These are phyloP conservation scores for Momotus momota DNA, from an alignment of 2,797 vertebrate genomes.

Conservation along the genomic window DNA sequence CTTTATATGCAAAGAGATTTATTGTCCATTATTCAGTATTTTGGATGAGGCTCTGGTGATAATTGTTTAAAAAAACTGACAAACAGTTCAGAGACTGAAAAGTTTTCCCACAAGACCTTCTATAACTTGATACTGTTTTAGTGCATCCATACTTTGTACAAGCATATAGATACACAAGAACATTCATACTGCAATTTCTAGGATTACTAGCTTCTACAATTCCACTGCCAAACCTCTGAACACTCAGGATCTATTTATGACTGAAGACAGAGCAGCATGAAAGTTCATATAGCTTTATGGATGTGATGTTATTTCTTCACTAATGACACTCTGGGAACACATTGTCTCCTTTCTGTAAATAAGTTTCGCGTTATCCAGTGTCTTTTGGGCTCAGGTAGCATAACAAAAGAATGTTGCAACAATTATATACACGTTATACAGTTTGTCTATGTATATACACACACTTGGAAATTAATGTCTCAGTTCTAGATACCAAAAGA, in stretches of 20 bases:
- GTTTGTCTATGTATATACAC: background rate
- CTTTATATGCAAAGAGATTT: background rate
- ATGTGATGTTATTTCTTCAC: background rate
- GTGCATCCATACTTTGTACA: background rate
- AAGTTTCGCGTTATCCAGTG: background rate
- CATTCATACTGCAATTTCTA: background rate
- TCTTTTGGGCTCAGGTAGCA: background rate
- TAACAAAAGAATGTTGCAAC: background rate
- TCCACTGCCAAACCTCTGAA: background rate
- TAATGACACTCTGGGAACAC: background rate
- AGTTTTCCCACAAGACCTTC: background rate
- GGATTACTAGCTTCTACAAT: background rate
- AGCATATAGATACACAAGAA: background rate
- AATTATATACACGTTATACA: background rate
- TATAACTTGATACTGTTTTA: background rate
- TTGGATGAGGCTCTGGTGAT: background rate
- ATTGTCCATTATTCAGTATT: background rate
- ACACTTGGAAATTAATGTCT: background rate
- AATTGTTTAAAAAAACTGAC: background rate
- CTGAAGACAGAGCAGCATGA: background rate
- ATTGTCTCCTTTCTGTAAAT: background rate
- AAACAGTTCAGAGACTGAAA: background rate
- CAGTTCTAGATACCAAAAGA: background rate
- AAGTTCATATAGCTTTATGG: background rate
- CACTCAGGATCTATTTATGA: background rate